Percentiles rank a stretch among this genome's conserved stretches.
These are phyloP conservation scores for Sphaeridia pumilis DNA, from an alignment of 2,888 invertebrate species.

Conservation along the genomic window DNA sequence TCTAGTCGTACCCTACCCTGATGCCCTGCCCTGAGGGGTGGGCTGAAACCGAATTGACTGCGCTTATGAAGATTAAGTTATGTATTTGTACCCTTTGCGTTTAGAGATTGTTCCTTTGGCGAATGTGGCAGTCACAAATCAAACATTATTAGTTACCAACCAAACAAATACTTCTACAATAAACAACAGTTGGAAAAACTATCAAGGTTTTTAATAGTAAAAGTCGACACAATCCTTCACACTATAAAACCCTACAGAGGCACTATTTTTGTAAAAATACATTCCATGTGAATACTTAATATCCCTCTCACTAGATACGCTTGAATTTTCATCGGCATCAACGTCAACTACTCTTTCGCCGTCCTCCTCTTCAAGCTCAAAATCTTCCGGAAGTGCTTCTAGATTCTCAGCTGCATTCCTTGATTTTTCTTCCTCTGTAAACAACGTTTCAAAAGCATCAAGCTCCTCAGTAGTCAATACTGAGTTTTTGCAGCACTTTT, in stretches of 20 bases:
- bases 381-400: background rate
- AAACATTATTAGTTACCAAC: too few species aligned
- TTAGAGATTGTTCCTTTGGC: too few species aligned
- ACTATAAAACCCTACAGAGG: conserved; percentile 20
- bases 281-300: background rate
- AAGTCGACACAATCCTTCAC: conserved; percentile 19
- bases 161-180: too few species aligned
- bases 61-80: too few species aligned
- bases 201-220: conserved; percentile 17
- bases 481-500: conserved; percentile 20
- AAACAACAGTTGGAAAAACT: too few species aligned
- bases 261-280: background rate
- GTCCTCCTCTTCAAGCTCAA: conserved; percentile 12
- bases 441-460: conserved; percentile 32
- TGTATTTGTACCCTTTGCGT: too few species aligned
- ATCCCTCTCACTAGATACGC: background rate
- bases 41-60: too few species aligned
- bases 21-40: too few species aligned
- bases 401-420: conserved; percentile 2
- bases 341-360: conserved; percentile 8
- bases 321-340: conserved; percentile 6
- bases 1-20: too few species aligned
- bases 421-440: conserved; percentile 6
- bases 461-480: conserved; percentile 21
- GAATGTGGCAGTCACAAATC: too few species aligned